Percentiles rank a stretch among this genome's conserved stretches.
Evolutionary conservation across 2,888 invertebrate species (phyloP).

Genomic region (Drosophila leonis): DNA sequence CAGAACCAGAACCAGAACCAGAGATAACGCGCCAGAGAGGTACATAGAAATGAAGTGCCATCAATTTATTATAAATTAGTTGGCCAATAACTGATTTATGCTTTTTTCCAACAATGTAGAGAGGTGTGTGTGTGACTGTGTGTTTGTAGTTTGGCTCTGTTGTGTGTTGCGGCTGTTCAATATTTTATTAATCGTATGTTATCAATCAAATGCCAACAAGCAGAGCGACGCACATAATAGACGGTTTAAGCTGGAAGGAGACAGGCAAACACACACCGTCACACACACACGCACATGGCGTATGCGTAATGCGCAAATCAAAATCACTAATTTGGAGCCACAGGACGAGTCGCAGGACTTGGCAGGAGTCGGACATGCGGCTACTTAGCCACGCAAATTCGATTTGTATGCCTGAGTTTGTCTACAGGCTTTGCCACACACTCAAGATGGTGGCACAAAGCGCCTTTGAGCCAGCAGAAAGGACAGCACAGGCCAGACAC

Average conservation of each 20-base stretch:
- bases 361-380: conserved; percentile 39
- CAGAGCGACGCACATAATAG: conserved; percentile 26
- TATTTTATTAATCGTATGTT: conserved; percentile 82
- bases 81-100: conserved; percentile 71
- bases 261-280: conserved; percentile 23
- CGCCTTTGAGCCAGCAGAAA: conserved; percentile 50
- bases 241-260: conserved; percentile 12
- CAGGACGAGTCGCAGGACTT: conserved; percentile 30
- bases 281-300: conserved; percentile 31
- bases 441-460: conserved; percentile 71
- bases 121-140: conserved; percentile 19
- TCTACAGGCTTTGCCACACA: conserved; percentile 72
- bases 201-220: conserved; percentile 77
- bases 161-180: conserved; percentile 54
- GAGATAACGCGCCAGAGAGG: conserved; percentile 1
- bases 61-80: conserved; percentile 75
- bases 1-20: background rate
- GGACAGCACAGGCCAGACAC: conserved; percentile 7
- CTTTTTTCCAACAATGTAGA: conserved; percentile 59
- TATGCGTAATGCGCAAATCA: conserved; percentile 80
- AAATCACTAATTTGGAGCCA: conserved; percentile 74
- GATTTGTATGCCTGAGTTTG: conserved; percentile 69
- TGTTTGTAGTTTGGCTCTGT: conserved; percentile 3
- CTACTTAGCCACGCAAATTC: conserved; percentile 79
- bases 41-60: conserved; percentile 38